Percentiles rank a stretch among this genome's conserved stretches.
Conservation (phyloP, 2,888 invertebrate genomes). For the Cylloceria caligata region DNA sequence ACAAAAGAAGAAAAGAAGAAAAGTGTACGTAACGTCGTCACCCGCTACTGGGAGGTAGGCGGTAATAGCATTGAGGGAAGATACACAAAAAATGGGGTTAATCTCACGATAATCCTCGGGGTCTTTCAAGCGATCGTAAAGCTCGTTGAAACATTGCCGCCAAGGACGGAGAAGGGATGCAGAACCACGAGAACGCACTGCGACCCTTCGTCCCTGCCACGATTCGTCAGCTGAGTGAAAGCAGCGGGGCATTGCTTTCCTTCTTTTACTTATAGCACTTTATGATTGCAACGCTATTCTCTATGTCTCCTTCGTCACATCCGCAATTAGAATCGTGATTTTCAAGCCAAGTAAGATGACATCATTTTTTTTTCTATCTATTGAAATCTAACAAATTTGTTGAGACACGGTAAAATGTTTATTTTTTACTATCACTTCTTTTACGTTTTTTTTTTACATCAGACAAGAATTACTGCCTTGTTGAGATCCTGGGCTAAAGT, state of each 20-base stretch:
- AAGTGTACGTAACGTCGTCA: constrained; percentile 13
- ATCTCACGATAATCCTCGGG: constrained; percentile 76
- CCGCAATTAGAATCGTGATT: too few relatives aligned
- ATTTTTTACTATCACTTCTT: too few relatives aligned
- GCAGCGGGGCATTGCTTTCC: constrained; percentile 41
- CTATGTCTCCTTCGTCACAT: too few relatives aligned
- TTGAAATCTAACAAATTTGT: too few relatives aligned
- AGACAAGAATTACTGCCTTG: neutral
- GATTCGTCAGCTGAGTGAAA: constrained; percentile 5
- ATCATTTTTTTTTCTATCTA: too few relatives aligned
- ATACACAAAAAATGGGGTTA: constrained; percentile 76
- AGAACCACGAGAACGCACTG: constrained; percentile 19
- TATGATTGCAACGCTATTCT: neutral
- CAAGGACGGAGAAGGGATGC: constrained; percentile 72
- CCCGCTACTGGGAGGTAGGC: constrained; percentile 22
- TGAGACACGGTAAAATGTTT: too few relatives aligned
- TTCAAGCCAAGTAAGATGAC: too few relatives aligned
- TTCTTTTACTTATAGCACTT: constrained; percentile 37
- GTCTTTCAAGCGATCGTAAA: constrained; percentile 64
- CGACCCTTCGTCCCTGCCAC: neutral
- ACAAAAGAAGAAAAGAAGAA: neutral
- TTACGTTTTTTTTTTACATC: neutral
- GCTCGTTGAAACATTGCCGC: constrained; percentile 55
- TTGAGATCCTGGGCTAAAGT: neutral
- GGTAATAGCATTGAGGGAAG: constrained; percentile 18